Evolutionary conservation across 1,140 invertebrate species (phyloP), one percentile per base, ranked within the genome.

Genomic region (Atopsyche davidsoni): DNA sequence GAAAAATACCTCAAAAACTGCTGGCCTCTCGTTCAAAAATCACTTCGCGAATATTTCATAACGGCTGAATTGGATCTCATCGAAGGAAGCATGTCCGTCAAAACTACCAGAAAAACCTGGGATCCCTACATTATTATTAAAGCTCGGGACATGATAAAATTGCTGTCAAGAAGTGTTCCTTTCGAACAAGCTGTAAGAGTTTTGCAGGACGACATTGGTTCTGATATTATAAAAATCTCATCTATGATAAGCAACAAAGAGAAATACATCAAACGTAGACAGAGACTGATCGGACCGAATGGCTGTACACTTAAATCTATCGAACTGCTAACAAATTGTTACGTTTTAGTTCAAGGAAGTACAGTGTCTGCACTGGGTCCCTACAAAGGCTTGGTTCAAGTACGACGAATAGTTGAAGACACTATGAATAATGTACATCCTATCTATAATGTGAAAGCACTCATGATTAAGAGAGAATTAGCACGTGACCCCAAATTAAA

Each of bases 361-460:
- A 99, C 97, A n/a, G 97, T 99, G 1, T 80, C 96, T 13, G 89
- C 91, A 2, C 73, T 99, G 11, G 97, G 97, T 0, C 93, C 96
- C 17, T 91, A 96, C 63, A 92, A 87, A 75, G 96, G 96, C 10
- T 69, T 99, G 3, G 84, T 89, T 60, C 90, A 98, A 68, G 92
- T 95, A 0, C 72, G 94, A 53, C 82, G 87, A 63, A 91, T 99
- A 61, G 91, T 94, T 4, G 85, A 92, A 64, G 96, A 99, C 60
- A 96, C 92, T 2, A 98, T 99, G 94, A 93, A 94, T 63, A 99
- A 99, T 67, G 84, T 99, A 51, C 96, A 99, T 77, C 96, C 96
- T n/a, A 95, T 99, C 64, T 98, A 98, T 65, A 97, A 97, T 63
- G 96, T 99, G 0, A 99, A 99, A 73, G 86, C 89, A 13, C 69